Percentiles rank a stretch among this genome's conserved stretches.
phyloP scores from a whole-genome alignment of 23 tunicate genomes.

The Ascidia mentula region DNA sequence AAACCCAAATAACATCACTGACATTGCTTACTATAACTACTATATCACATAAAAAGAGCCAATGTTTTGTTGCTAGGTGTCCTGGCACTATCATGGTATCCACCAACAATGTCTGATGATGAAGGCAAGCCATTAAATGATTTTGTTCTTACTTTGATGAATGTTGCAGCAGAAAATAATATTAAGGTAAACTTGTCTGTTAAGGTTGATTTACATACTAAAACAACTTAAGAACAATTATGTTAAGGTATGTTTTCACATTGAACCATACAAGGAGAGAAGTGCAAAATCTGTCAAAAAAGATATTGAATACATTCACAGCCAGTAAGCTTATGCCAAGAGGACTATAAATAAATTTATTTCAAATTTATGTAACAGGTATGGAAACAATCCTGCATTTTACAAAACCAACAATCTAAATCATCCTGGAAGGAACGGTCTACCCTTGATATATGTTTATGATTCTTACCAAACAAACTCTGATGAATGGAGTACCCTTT shows the following conservation, averaged over 20 bases:
- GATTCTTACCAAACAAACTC: constrained; percentile 69
- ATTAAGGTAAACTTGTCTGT: constrained; percentile 37
- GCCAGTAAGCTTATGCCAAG: constrained; percentile 24
- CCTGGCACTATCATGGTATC: constrained; percentile 84
- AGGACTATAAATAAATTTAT: background rate
- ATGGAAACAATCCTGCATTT: constrained; percentile 59
- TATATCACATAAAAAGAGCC: no score
- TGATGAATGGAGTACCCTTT: constrained; percentile 48
- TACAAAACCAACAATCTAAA: constrained; percentile 26
- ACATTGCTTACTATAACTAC: no score
- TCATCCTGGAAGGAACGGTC: background rate
- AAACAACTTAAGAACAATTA: background rate
- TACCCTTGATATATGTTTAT: constrained; percentile 79
- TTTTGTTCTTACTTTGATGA: constrained; percentile 36
- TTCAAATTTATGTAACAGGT: no score
- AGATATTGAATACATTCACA: constrained; percentile 44
- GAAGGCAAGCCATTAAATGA: constrained; percentile 67
- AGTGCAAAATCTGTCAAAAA: constrained; percentile 60
- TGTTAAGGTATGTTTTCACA: constrained; percentile 86
- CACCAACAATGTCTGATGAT: constrained; percentile 64
- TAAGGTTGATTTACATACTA: constrained; percentile 23
- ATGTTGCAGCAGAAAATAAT: constrained; percentile 42
- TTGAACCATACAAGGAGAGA: constrained; percentile 86
- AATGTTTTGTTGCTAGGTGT: constrained; percentile 45
- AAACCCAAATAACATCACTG: no score